Conservation (phyloP, 2,888 invertebrate species). For the Ichneumon xanthorius region DNA sequence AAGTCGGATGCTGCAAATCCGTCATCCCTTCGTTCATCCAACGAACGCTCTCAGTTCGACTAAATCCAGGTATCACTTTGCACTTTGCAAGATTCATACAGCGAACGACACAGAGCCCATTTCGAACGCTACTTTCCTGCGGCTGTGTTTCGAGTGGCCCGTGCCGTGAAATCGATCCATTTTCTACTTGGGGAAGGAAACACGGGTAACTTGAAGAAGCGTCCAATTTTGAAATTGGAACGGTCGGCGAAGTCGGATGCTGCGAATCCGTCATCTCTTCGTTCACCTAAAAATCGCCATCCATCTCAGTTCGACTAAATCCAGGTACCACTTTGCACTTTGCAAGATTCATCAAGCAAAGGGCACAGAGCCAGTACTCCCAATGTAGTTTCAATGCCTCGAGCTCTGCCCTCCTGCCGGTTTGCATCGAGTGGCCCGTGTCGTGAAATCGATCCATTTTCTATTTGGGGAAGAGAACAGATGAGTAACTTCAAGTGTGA, state of each 20-base stretch:
- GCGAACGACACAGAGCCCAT: too few species aligned
- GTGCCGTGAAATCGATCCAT: neutral
- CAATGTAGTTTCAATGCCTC: neutral
- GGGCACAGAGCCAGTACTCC: too few species aligned
- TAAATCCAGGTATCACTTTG: neutral
- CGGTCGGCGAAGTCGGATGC: too few species aligned
- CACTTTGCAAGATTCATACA: neutral
- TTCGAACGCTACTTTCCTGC: neutral
- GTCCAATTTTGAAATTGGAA: too few species aligned
- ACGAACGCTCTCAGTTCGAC: neutral
- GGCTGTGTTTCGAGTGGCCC: conserved; percentile 6
- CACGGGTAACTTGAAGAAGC: too few species aligned
- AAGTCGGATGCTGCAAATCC: neutral
- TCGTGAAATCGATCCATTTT: neutral
- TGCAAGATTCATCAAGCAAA: neutral
- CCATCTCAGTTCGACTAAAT: neutral
- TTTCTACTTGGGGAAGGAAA: neutral
- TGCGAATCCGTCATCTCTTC: neutral
- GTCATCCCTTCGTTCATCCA: neutral
- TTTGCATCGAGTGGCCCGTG: conserved; percentile 2
- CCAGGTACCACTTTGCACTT: neutral
- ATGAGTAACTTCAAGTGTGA: too few species aligned
- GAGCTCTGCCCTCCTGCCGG: conserved; percentile 3
- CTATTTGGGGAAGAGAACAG: neutral
- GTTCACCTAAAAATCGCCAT: neutral